Conservation (phyloP, 1,140 invertebrate genomes). For the Zaprionus nigranus region DNA sequence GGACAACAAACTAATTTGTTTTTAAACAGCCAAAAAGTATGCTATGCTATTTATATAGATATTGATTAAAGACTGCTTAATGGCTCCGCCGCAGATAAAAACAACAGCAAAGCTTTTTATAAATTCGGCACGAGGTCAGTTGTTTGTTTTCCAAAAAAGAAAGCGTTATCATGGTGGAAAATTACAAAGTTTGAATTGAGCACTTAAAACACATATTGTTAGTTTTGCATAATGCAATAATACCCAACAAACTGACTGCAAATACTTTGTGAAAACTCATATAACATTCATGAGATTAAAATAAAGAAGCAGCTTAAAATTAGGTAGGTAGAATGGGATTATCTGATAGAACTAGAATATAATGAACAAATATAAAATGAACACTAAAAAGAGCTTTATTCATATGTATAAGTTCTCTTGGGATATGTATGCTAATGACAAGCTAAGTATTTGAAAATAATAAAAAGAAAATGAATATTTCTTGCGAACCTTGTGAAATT, state of each 20-base stretch:
- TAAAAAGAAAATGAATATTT: neutral
- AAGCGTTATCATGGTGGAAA: neutral
- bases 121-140: neutral
- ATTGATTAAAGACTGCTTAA: neutral
- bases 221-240: too few species aligned
- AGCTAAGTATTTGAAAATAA: neutral
- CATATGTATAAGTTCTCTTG: neutral
- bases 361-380: neutral
- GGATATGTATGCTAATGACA: neutral
- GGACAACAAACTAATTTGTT: neutral
- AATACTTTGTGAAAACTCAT: too few species aligned
- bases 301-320: neutral
- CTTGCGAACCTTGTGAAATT: neutral
- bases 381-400: neutral
- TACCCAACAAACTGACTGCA: too few species aligned
- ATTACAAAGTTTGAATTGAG: too few species aligned
- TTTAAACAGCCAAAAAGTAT: constrained; percentile 1
- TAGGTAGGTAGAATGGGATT: neutral
- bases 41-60: neutral
- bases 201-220: too few species aligned
- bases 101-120: neutral
- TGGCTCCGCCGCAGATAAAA: neutral
- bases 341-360: neutral
- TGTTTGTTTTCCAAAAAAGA: neutral
- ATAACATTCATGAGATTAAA: too few species aligned